These are phyloP conservation scores for Mastacembelus armatus DNA, from an alignment of 2,797 vertebrate genomes.

Conservation along the genomic window DNA sequence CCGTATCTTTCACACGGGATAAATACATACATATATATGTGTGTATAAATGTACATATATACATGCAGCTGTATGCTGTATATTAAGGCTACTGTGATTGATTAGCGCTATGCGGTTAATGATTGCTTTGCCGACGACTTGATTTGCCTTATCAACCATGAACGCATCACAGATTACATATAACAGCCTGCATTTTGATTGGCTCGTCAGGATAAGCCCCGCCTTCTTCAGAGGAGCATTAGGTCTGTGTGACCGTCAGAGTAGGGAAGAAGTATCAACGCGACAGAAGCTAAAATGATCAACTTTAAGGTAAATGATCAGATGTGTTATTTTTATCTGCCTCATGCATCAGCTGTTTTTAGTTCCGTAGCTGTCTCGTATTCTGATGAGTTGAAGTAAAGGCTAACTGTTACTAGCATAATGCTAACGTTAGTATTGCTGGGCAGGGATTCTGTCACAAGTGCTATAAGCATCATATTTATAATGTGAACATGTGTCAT, in stretches of 20 bases:
- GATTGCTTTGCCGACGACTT: too few relatives aligned
- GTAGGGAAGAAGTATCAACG: neutral
- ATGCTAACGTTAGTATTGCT: constrained; percentile 22
- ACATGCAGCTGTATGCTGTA: too few relatives aligned
- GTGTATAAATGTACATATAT: too few relatives aligned
- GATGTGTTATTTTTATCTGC: rapidly evolving
- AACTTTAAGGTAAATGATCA: constrained; percentile 74
- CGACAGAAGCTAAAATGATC: constrained; percentile 58
- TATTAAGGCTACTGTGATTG: too few relatives aligned
- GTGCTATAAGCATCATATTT: too few relatives aligned
- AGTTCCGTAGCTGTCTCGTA: rapidly evolving
- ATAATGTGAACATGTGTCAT: too few relatives aligned
- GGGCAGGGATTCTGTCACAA: too few relatives aligned
- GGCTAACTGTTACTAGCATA: neutral
- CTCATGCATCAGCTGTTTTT: rapidly evolving
- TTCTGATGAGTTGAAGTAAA: neutral
- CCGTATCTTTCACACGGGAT: too few relatives aligned
- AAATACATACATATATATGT: too few relatives aligned
- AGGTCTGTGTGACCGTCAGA: rapidly evolving
- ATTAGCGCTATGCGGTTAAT: too few relatives aligned
- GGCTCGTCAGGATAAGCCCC: constrained; percentile 16
- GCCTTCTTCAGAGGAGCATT: neutral
- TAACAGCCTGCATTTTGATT: neutral
- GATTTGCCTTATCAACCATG: rapidly evolving
- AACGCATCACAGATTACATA: constrained; percentile 22